These are phyloP conservation scores for Cavia porcellus DNA, from an alignment of 2,113 vertebrate species.

Conservation along the genomic window DNA sequence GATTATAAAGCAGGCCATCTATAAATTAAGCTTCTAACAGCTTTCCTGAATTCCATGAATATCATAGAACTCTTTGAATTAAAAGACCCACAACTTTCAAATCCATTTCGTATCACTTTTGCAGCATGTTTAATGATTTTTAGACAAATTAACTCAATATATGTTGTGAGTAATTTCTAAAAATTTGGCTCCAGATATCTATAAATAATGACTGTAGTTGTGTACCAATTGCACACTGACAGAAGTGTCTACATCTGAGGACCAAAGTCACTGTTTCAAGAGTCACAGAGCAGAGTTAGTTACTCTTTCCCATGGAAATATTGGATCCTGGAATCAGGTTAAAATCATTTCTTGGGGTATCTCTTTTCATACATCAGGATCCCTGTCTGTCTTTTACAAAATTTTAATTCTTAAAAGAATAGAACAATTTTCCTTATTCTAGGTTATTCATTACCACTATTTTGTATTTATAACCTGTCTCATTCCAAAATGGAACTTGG, in stretches of 20 bases:
- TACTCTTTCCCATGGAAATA: neutral
- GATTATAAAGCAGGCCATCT: neutral
- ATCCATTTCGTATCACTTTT: constrained; percentile 10
- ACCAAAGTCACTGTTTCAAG: too few relatives aligned
- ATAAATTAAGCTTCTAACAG: neutral
- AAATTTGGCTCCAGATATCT: neutral
- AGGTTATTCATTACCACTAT: neutral
- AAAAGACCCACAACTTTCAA: neutral
- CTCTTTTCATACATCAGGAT: neutral
- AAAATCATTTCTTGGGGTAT: neutral
- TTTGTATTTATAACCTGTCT: neutral
- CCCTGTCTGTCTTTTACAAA: neutral
- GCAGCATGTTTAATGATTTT: neutral
- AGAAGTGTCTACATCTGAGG: neutral
- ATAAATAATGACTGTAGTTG: neutral
- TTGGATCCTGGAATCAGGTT: neutral
- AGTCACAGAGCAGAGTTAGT: neutral
- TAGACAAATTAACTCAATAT: neutral
- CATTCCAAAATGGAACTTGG: neutral
- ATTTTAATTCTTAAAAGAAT: constrained; percentile 33
- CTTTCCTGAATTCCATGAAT: neutral
- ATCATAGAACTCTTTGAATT: neutral
- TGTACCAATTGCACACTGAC: neutral
- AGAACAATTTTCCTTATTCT: neutral
- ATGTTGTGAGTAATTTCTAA: neutral